Percentiles rank a stretch among this genome's conserved stretches.
Conservation (phyloP, 2,888 invertebrate species). For the Peribatodes rhomboidaria region DNA sequence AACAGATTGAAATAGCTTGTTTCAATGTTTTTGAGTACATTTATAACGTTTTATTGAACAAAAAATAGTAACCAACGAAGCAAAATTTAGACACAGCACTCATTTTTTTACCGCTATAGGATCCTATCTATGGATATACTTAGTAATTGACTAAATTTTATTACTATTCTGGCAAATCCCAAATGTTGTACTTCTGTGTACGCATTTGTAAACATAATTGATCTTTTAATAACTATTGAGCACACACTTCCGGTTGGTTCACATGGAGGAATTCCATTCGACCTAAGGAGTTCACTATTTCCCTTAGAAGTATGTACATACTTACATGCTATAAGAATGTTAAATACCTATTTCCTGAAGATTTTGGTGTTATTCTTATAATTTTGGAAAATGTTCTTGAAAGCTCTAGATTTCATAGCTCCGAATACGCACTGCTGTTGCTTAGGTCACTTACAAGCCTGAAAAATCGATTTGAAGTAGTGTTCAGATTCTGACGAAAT, state of each 20-base stretch:
- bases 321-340: constrained; percentile 7
- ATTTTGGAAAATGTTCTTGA: too few species aligned
- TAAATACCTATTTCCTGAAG: constrained; percentile 5
- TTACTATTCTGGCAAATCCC: constrained; percentile 7
- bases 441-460: too few species aligned
- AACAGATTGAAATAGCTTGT: background rate
- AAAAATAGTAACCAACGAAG: too few species aligned
- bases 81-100: too few species aligned
- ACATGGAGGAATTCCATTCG: constrained; percentile 23
- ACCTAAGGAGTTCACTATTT: constrained; percentile 12
- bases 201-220: constrained; percentile 30
- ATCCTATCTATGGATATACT: too few species aligned
- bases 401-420: too few species aligned
- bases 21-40: background rate
- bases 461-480: too few species aligned
- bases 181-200: constrained; percentile 12
- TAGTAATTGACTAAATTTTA: background rate
- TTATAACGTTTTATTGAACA: background rate
- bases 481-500: too few species aligned
- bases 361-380: too few species aligned
- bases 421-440: too few species aligned
- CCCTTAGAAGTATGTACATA: constrained; percentile 5
- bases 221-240: constrained; percentile 32
- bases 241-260: constrained; percentile 32
- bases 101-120: too few species aligned